Evolutionary conservation across 2,797 vertebrate species (phyloP), one percentile per base, ranked within the genome.

Genomic region (Onychomys arenicola): DNA sequence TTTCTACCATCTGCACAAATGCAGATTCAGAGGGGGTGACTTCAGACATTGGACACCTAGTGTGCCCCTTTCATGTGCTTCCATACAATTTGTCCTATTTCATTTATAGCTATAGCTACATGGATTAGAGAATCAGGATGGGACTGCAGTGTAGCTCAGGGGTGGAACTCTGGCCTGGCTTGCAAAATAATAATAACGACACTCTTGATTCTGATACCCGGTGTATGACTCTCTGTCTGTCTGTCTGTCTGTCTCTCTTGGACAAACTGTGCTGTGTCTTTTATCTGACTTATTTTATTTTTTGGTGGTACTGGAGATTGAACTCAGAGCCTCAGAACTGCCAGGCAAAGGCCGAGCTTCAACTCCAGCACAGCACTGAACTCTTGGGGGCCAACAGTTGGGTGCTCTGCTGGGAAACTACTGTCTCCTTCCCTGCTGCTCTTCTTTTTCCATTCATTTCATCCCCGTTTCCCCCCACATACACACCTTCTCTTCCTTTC

Each of bases 401-500:
- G 21, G 29, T 76, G 77, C 43, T 96, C n/a, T 73, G 32, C 40
- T 95, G 87, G 93, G 65, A 76, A 34, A 69, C 94, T 67, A 25
- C 55, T 40, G 69, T 1, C 57, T 94, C 52, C 13, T 37, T 84
- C 49, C 27, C 37, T 90, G 16, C 32, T 49, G 21, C 55, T 67
- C 40, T 83, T 34, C 4, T 77, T 88, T 34, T 89, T 27, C 85
- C 32, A 9, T 69, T 69, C 37, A 8, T 75, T 65, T 57, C 59
- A 21, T 57, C 43, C 71, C 17, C 75, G 83, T 21, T 29, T 4
- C 23, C 59, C 37, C 3, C 8, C 21, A 25, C n/a, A n/a, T n/a
- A n/a, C n/a, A n/a, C 7, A 8, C 19, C 34, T 19, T 19, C 25
- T 86, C 14, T 21, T 19, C n/a, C 49, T 65, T 73, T 83, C 40